phyloP scores from a whole-genome alignment of 37 sponge, comb jelly and placozoan genomes.

The Petrosia ficiformis region DNA sequence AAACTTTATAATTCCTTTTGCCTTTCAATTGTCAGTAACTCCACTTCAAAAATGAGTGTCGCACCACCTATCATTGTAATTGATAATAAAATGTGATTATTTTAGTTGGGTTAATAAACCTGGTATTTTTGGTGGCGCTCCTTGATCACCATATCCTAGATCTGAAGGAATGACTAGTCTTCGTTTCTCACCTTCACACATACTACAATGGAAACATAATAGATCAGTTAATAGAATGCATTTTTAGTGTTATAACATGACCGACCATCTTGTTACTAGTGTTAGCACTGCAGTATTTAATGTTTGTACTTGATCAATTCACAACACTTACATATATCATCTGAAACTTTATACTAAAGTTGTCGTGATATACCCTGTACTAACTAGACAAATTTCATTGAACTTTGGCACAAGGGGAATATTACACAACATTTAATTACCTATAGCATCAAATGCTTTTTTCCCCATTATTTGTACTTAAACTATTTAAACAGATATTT shows the following conservation, averaged over 20 bases:
- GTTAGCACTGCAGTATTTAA: background rate
- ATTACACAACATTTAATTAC: too few relatives aligned
- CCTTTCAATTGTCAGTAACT: constrained; percentile 78
- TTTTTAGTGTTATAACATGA: too few relatives aligned
- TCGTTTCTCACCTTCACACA: constrained; percentile 94
- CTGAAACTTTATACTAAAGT: too few relatives aligned
- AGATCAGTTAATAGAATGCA: too few relatives aligned
- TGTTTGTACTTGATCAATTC: background rate
- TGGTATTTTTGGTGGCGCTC: constrained; percentile 93
- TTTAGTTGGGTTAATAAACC: constrained; percentile 17
- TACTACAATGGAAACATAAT: constrained; percentile 34
- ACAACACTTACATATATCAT: background rate
- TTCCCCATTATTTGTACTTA: too few relatives aligned
- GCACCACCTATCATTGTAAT: constrained; percentile 72
- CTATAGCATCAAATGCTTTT: too few relatives aligned
- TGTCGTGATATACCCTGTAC: too few relatives aligned
- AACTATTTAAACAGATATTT: too few relatives aligned
- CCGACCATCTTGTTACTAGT: too few relatives aligned
- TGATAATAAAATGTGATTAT: background rate
- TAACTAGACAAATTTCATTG: too few relatives aligned
- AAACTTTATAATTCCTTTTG: background rate
- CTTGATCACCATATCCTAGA: constrained; percentile 88
- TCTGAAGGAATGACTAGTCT: constrained; percentile 84
- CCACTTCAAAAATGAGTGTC: constrained; percentile 90
- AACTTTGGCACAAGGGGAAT: too few relatives aligned